Conservation (phyloP, 1,140 invertebrate genomes). For the Ips nitidus region DNA sequence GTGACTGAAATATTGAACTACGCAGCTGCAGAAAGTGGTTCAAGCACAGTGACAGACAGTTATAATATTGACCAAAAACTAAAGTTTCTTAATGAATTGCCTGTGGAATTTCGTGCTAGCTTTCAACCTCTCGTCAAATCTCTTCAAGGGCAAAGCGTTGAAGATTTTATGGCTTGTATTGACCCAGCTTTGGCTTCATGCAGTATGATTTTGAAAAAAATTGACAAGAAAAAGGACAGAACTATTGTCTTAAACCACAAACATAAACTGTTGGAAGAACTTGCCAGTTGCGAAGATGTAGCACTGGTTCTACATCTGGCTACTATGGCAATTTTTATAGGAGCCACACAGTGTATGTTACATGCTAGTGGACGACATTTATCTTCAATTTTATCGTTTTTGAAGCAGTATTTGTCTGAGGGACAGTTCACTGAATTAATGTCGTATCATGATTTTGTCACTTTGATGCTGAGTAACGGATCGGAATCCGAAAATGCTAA, state of each 20-base stretch:
- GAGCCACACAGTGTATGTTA: conserved; percentile 76
- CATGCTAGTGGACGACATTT: conserved; percentile 92
- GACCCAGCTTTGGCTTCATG: conserved; percentile 73
- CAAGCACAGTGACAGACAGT: conserved; percentile 57
- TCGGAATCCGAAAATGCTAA: conserved; percentile 50
- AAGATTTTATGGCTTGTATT: conserved; percentile 75
- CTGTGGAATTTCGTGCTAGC: conserved; percentile 65
- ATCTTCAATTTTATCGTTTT: conserved; percentile 71
- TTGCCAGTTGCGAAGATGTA: conserved; percentile 72
- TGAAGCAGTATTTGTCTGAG: conserved; percentile 67
- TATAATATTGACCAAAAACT: conserved; percentile 67
- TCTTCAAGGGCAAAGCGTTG: conserved; percentile 62
- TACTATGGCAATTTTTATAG: conserved; percentile 79
- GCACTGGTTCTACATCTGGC: conserved; percentile 83
- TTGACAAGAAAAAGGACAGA: conserved; percentile 85
- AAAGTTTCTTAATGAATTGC: conserved; percentile 67
- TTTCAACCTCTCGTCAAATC: conserved; percentile 65
- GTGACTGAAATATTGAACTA: conserved; percentile 77
- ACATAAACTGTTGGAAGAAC: conserved; percentile 76
- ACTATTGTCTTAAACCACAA: conserved; percentile 74
- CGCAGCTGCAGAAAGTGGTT: conserved; percentile 65
- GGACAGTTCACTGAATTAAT: conserved; percentile 65
- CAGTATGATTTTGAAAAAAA: conserved; percentile 84
- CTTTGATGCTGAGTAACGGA: conserved; percentile 43
- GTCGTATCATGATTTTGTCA: conserved; percentile 66